phyloP scores from a whole-genome alignment of 1,140 invertebrate genomes.

The Lepidurus couesii region DNA sequence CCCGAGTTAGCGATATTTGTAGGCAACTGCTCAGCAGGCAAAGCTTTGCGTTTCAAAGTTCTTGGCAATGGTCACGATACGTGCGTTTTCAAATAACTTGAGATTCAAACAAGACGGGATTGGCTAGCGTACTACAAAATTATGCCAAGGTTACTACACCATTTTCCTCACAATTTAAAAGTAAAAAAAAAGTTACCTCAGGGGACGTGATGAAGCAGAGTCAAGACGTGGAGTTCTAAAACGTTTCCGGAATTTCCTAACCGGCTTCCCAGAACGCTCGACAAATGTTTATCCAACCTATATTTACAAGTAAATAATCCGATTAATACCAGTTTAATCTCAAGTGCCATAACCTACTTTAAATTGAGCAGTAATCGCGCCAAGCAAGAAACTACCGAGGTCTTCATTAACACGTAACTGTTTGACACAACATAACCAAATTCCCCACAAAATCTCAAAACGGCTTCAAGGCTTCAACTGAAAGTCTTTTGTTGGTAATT shows the following conservation, averaged over 20 bases:
- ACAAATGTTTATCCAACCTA: constrained; percentile 66
- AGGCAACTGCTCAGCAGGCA: background rate
- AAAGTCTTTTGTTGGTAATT: too few species aligned
- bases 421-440: constrained; percentile 18
- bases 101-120: constrained; percentile 27
- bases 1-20: background rate
- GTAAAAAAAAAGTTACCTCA: constrained; percentile 49
- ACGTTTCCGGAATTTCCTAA: constrained; percentile 69
- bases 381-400: constrained; percentile 23
- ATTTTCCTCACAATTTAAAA: constrained; percentile 15
- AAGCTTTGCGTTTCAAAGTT: constrained; percentile 13
- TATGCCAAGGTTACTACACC: background rate
- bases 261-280: constrained; percentile 64
- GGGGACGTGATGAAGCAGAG: constrained; percentile 72
- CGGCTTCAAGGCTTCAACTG: too few species aligned
- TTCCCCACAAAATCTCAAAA: background rate
- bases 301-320: constrained; percentile 42
- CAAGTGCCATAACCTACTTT: background rate
- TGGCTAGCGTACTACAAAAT: constrained; percentile 21
- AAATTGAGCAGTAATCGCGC: constrained; percentile 11
- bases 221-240: constrained; percentile 68
- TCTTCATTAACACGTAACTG: background rate
- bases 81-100: background rate
- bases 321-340: background rate
- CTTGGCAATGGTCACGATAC: background rate